A percentile compares a stretch with the other conserved stretches of the same genome.
phyloP scores from a whole-genome alignment of 2,888 invertebrate genomes.

The Xanthorhoe designata region DNA sequence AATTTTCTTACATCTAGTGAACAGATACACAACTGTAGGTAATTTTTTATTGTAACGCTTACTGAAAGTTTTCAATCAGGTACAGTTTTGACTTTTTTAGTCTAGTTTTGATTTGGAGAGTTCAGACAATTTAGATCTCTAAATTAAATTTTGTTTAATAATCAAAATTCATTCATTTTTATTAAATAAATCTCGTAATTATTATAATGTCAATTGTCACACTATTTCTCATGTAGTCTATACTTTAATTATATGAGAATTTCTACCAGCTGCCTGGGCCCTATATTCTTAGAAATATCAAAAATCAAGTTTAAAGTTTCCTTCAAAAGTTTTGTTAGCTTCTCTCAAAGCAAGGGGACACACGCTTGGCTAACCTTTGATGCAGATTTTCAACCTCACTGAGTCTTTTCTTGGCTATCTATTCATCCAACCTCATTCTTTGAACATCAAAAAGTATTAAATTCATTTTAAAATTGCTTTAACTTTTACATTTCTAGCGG shows the following conservation, averaged over 20 bases:
- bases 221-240: too few relatives aligned
- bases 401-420: conserved; percentile 22
- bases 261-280: background rate
- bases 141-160: too few relatives aligned
- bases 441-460: conserved; percentile 5
- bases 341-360: conserved; percentile 23
- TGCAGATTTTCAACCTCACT: conserved; percentile 34
- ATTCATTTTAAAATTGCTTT: background rate
- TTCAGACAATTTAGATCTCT: too few relatives aligned
- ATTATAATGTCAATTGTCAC: too few relatives aligned
- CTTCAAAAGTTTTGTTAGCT: background rate
- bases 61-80: too few relatives aligned
- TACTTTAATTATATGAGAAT: background rate
- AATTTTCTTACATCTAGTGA: background rate
- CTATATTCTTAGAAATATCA: background rate
- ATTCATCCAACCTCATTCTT: conserved; percentile 28
- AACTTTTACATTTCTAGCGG: background rate
- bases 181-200: too few relatives aligned
- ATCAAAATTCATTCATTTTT: too few relatives aligned
- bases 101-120: too few relatives aligned
- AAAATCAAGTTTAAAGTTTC: conserved; percentile 1
- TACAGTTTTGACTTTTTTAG: too few relatives aligned
- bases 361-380: conserved; percentile 24
- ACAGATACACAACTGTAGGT: too few relatives aligned
- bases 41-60: too few relatives aligned